Base-by-base conservation (phyloP, 1,140 invertebrate genomes). In the Gryon sp. region DNA sequence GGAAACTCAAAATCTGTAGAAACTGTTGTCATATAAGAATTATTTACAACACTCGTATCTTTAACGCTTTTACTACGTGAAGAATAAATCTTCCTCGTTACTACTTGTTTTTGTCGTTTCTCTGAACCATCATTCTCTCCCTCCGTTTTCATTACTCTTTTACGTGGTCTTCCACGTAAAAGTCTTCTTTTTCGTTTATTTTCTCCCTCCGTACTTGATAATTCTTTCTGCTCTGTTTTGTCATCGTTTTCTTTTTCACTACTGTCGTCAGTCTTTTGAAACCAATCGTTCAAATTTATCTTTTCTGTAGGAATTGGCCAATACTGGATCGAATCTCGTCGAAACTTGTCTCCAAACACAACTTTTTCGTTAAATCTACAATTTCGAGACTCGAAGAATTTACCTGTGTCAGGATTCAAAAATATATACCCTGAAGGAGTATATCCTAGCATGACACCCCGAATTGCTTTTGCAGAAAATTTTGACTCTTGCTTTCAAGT, bases 121-220 rank as follows among this genome's bases (percentile, higher is more conserved):
- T 32, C 0, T 0, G 0, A 11, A 18, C n/a, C 28, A 4, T 15
- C 12, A 0, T 34, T 32, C 20, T 60, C 28, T 28, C 1, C 8
- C 7, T 59, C 22, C 26, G 16, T 45, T 11, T 18, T 11, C 18
- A 11, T 22, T 7, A 8, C 12, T 24, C 20, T 28, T 20, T 52
- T 65, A 12, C 19, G 3, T 2, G 46, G 60, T 45, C 62, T 20
- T 14, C 48, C 62, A n/a, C n/a, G n/a, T n/a, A n/a, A n/a, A n/a
- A n/a, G n/a, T n/a, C n/a, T n/a, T 45, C 48, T 32, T 7, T 12
- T 26, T n/a, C 15, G 32, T 32, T 34, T 45, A 5, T 34, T 20
- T 50, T 40, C 53, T 59, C 52, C 65, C 53, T 69, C 50, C 43
- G 53, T 50, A 41, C 12, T 14, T 8, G 12, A 41, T 3, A 50